Percentiles rank a stretch among this genome's conserved stretches.
phyloP scores from a whole-genome alignment of 2,797 vertebrate species.

The Hephaestus fuliginosus region DNA sequence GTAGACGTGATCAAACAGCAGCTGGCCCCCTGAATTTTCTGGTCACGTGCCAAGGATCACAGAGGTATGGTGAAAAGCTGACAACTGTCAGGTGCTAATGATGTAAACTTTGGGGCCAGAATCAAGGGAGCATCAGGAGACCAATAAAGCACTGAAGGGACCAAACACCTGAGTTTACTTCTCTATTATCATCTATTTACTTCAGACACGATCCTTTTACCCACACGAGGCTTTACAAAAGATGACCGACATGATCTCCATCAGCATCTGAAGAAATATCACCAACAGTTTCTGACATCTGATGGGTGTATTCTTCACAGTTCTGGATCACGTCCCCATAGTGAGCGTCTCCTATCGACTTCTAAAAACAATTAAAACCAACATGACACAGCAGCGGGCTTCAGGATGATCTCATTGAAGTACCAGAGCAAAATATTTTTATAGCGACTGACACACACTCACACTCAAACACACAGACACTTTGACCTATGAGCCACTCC shows the following conservation, averaged over 20 bases:
- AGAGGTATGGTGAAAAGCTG: slow-evolving; percentile 78
- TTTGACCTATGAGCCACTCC: slow-evolving; percentile 76
- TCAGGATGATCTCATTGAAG: slow-evolving; percentile 74
- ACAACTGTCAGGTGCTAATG: slow-evolving; percentile 80
- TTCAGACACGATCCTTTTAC: slow-evolving; percentile 18
- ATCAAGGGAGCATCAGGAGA: slow-evolving; percentile 60
- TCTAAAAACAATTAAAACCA: slow-evolving; percentile 66
- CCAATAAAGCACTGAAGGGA: slow-evolving; percentile 49
- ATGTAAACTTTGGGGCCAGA: slow-evolving; percentile 68
- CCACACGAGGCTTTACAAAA: slow-evolving; percentile 4
- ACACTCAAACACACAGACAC: slow-evolving; percentile 68
- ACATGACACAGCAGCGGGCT: slow-evolving; percentile 56
- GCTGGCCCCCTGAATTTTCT: slow-evolving; percentile 57
- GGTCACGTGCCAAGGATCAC: slow-evolving; percentile 73
- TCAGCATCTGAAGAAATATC: slow-evolving; percentile 7
- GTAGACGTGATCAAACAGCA: slow-evolving; percentile 65
- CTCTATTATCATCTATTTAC: slow-evolving; percentile 5
- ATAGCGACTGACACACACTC: slow-evolving; percentile 69
- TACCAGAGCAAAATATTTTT: slow-evolving; percentile 78
- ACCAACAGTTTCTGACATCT: background rate
- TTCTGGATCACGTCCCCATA: slow-evolving; percentile 2
- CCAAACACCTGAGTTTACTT: slow-evolving; percentile 22
- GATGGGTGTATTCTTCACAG: background rate
- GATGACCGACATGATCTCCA: background rate
- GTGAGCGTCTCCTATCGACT: slow-evolving; percentile 13